phyloP scores from a whole-genome alignment of 1,140 invertebrate genomes.

The Panonychus citri region DNA sequence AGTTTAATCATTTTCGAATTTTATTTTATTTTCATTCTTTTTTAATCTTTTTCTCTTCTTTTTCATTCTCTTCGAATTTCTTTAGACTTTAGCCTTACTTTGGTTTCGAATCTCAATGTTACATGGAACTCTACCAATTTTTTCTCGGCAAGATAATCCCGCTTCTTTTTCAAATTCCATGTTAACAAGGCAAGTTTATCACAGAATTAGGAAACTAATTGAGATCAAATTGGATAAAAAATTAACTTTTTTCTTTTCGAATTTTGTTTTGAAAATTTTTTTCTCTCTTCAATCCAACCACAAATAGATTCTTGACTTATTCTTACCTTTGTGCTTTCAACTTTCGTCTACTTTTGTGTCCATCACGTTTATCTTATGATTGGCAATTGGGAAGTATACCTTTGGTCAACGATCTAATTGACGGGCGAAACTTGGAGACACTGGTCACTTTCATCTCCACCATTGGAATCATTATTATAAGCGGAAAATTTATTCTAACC shows the following conservation, averaged over 20 bases:
- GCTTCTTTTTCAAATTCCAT: conserved; percentile 36
- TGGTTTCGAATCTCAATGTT: conserved; percentile 29
- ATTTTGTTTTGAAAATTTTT: neutral
- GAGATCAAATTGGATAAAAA: too few relatives aligned
- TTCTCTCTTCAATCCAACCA: neutral
- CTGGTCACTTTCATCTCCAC: neutral
- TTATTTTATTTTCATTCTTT: too few relatives aligned
- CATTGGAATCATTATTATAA: neutral
- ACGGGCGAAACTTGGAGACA: conserved; percentile 23
- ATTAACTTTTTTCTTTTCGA: too few relatives aligned
- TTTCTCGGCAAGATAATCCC: conserved; percentile 71
- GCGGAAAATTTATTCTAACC: too few relatives aligned
- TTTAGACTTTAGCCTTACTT: neutral
- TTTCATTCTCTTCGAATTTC: neutral
- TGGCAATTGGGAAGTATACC: conserved; percentile 34
- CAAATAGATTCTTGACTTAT: conserved; percentile 26
- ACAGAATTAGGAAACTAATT: too few relatives aligned
- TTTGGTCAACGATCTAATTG: conserved; percentile 22
- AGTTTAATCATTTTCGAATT: too few relatives aligned
- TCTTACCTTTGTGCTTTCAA: conserved; percentile 30
- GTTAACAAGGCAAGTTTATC: conserved; percentile 11
- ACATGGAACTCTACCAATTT: conserved; percentile 48
- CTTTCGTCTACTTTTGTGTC: conserved; percentile 26
- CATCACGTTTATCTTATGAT: conserved; percentile 29
- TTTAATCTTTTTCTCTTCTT: neutral